A percentile compares a stretch with the other conserved stretches of the same genome.
Evolutionary conservation across 2,797 vertebrate species (phyloP).

Genomic region (Sparus aurata): DNA sequence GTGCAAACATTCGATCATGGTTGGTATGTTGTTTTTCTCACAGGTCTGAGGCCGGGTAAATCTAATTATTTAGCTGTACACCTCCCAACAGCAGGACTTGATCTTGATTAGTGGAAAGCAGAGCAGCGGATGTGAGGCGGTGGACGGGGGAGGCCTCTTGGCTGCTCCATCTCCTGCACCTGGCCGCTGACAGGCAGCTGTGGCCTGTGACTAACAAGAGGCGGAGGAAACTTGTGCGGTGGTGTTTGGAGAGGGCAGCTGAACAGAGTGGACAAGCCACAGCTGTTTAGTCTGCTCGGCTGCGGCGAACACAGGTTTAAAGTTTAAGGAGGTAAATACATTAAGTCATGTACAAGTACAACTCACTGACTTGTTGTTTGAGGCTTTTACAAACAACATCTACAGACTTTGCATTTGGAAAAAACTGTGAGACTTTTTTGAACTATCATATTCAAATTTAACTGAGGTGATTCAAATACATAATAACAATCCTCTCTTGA

Average conservation of each 20-base stretch:
- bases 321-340: background rate
- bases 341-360: background rate
- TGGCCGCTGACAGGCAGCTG: conserved; percentile 51
- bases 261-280: background rate
- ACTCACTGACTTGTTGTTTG: background rate
- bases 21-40: conserved; percentile 2
- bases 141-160: conserved; percentile 21
- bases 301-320: conserved; percentile 10
- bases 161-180: conserved; percentile 43
- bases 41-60: background rate
- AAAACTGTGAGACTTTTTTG: background rate
- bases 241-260: background rate
- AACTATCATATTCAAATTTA: background rate
- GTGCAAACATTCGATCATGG: conserved; percentile 13
- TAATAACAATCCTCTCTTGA: too few relatives aligned
- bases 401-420: background rate
- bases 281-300: conserved; percentile 30
- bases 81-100: conserved; percentile 30
- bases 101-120: conserved; percentile 19
- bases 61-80: background rate
- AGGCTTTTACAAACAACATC: background rate
- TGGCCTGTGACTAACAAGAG: conserved; percentile 1
- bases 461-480: too few relatives aligned
- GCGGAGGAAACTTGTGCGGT: background rate
- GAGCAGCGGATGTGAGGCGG: conserved; percentile 30